Percentiles rank a stretch among this genome's conserved stretches.
phyloP scores from a whole-genome alignment of 2,888 invertebrate species.

The Pyrochroa serraticornis region DNA sequence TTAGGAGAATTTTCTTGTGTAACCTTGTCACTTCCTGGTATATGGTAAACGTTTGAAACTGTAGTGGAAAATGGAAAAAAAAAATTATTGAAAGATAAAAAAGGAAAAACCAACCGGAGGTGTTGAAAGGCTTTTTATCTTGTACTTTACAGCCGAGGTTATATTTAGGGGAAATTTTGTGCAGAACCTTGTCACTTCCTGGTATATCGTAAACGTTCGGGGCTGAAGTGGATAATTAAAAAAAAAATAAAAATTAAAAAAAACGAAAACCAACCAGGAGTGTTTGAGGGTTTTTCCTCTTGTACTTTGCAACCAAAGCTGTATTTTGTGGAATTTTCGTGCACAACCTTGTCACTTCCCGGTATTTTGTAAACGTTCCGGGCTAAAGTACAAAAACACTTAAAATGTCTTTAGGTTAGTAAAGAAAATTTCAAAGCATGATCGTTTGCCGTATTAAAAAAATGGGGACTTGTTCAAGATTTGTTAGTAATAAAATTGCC shows the following conservation, averaged over 20 bases:
- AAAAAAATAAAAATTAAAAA: no score
- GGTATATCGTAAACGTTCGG: slow-evolving; percentile 64
- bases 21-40: no score
- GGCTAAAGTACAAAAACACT: slow-evolving; percentile 60
- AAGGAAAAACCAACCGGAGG: slow-evolving; percentile 61
- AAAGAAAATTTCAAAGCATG: neutral
- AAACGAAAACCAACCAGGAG: slow-evolving; percentile 60
- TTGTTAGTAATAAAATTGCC: neutral
- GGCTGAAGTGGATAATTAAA: slow-evolving; percentile 57
- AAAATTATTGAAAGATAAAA: slow-evolving; percentile 2
- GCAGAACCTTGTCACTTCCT: slow-evolving; percentile 61
- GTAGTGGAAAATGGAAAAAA: neutral
- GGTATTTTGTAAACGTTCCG: slow-evolving; percentile 64
- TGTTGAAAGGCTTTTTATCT: slow-evolving; percentile 63
- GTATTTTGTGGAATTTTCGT: slow-evolving; percentile 67
- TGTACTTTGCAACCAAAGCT: slow-evolving; percentile 71
- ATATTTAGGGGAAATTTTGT: slow-evolving; percentile 67
- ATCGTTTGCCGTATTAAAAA: no score
- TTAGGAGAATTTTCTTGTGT: no score
- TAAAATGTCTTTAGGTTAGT: no score
- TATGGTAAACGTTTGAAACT: no score
- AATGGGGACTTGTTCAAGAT: no score
- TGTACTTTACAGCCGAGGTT: slow-evolving; percentile 71
- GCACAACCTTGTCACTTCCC: slow-evolving; percentile 61
- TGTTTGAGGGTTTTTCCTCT: slow-evolving; percentile 63